Base-by-base conservation (phyloP, 2,113 vertebrate species). In the Notothenia coriiceps region DNA sequence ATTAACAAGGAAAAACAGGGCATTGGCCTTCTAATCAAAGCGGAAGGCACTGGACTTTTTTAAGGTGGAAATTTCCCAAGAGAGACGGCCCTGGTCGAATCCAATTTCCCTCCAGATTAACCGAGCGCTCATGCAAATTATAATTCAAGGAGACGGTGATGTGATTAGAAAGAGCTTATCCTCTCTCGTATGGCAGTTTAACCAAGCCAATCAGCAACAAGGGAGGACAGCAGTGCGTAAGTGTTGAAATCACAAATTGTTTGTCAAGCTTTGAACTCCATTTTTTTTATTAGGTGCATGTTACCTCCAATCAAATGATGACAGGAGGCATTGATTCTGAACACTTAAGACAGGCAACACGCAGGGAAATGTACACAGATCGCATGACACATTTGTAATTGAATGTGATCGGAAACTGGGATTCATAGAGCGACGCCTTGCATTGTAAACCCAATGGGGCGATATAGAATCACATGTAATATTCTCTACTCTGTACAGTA, bases 91-190 rank as follows among this genome's bases (percentile, higher is more conserved):
- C 83, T 81, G 76, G 83, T 91, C 79, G 75, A 91, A 91, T 90
- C 84, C 85, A 91, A 91, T 92, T 92, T 92, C 85, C 89, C 82
- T 82, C 70, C 33, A 84, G 89, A 91, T 87, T 88, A 92, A 84
- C 76, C 62, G 80, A 88, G 70, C 76, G 74, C 79, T 87, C 89
- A 80, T 54, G 43, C 80, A 91, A 90, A 89, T 92, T 89, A 89
- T 77, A 89, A 91, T 77, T 91, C 83, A 87, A 91, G 75, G 83
- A 89, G 85, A 90, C 82, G 67, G 83, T 57, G 85, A 84, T 79
- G 86, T 91, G 81, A 92, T 92, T 86, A 85, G 70, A 56, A 61
- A 2, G 73, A 89, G 83, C 73, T 91, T 91, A 83, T 71, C 80
- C 85, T 60, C 64, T 70, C 50, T 74, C 2, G 11, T 68, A 46